Evolutionary conservation across 1,140 invertebrate species (phyloP).

Genomic region (Cotesia typhae): DNA sequence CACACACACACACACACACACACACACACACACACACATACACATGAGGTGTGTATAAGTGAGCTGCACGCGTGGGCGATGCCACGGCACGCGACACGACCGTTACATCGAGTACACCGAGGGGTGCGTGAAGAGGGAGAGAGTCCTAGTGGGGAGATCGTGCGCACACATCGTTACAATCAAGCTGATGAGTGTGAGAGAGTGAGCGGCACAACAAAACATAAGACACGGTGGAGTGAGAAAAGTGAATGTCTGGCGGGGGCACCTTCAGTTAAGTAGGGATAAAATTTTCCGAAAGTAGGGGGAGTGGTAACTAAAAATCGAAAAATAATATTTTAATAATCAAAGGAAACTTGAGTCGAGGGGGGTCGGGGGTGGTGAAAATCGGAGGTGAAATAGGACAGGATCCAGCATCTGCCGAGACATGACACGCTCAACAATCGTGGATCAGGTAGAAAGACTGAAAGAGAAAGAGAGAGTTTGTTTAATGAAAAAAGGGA

Average conservation of each 20-base stretch:
- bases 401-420: too few species aligned
- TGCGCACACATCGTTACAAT: too few species aligned
- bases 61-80: slow-evolving; percentile 64
- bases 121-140: slow-evolving; percentile 23
- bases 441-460: not conserved
- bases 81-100: slow-evolving; percentile 66
- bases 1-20: slow-evolving; percentile 36
- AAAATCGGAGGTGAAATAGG: too few species aligned
- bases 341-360: too few species aligned
- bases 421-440: too few species aligned
- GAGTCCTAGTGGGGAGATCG: slow-evolving; percentile 33
- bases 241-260: slow-evolving; percentile 10
- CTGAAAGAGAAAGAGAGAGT: slow-evolving; percentile 33
- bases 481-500: not conserved
- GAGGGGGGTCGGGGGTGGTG: too few species aligned
- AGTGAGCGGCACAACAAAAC: slow-evolving; percentile 30
- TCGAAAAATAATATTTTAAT: too few species aligned
- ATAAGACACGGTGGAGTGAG: slow-evolving; percentile 39
- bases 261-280: too few species aligned
- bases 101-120: slow-evolving; percentile 58
- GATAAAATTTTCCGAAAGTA: too few species aligned
- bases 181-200: slow-evolving; percentile 7
- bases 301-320: too few species aligned
- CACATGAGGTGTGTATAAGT: slow-evolving; percentile 40
- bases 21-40: not conserved